Conservation (phyloP, 2,797 vertebrate species). For the Dermochelys coriacea region DNA sequence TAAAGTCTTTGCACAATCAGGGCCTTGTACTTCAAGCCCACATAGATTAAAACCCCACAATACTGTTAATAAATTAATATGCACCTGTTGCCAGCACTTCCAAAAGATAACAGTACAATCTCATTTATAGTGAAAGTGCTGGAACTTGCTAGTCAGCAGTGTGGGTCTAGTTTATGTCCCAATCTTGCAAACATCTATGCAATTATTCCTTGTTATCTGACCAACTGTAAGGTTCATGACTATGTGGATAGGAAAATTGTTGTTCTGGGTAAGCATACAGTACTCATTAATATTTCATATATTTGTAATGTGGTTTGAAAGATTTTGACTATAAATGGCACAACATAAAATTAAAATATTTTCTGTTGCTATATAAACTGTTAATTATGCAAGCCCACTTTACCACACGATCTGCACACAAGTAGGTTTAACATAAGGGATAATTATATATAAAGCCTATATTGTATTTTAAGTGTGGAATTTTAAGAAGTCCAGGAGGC, state of each 20-base stretch:
- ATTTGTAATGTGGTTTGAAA: neutral
- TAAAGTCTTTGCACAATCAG: neutral
- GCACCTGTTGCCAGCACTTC: neutral
- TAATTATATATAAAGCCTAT: neutral
- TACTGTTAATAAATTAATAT: neutral
- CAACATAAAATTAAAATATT: neutral
- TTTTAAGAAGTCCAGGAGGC: neutral
- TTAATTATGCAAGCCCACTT: neutral
- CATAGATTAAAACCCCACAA: neutral
- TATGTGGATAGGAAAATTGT: neutral
- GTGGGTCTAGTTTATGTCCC: neutral
- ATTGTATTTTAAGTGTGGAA: neutral
- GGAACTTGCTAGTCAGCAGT: neutral
- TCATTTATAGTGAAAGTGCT: neutral
- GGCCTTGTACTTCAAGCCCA: neutral
- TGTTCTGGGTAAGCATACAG: neutral
- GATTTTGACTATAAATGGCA: neutral
- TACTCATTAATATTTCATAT: neutral
- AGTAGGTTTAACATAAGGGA: neutral
- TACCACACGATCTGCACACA: neutral
- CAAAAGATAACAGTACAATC: neutral
- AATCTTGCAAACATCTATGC: neutral
- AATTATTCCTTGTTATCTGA: neutral
- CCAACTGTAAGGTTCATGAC: neutral
- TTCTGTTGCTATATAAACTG: neutral